Conservation (phyloP, 92 coral and sea anemone species). For the Siderastrea radians region DNA sequence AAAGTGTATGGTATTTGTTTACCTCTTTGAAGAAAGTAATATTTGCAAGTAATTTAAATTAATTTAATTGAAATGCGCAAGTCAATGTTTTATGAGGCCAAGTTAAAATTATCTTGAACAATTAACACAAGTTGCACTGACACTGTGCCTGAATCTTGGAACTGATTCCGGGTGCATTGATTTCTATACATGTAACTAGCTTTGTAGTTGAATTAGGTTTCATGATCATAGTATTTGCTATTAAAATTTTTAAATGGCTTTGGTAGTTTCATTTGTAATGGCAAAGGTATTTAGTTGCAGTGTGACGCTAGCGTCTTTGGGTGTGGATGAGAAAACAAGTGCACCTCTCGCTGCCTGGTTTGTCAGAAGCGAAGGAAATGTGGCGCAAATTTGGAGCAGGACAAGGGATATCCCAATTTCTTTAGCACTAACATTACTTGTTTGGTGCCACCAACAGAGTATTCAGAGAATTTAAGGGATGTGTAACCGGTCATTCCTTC, state of each 20-base stretch:
- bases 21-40: background rate
- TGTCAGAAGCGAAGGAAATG: too few relatives aligned
- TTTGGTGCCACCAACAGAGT: too few relatives aligned
- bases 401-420: too few relatives aligned
- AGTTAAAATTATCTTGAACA: slow-evolving; percentile 17
- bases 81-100: slow-evolving; percentile 26
- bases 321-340: too few relatives aligned
- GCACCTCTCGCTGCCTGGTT: too few relatives aligned
- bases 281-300: background rate
- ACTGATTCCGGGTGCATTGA: too few relatives aligned
- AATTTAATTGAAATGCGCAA: slow-evolving; percentile 2
- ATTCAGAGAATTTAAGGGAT: too few relatives aligned
- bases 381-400: too few relatives aligned
- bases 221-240: slow-evolving; percentile 40
- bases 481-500: too few relatives aligned
- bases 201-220: slow-evolving; percentile 14
- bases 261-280: background rate
- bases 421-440: too few relatives aligned
- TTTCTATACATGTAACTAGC: slow-evolving; percentile 1
- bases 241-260: slow-evolving; percentile 31
- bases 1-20: background rate
- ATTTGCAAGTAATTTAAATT: slow-evolving; percentile 15
- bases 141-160: too few relatives aligned
- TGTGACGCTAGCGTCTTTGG: too few relatives aligned
- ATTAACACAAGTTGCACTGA: background rate